Percentiles rank a stretch among this genome's conserved stretches.
Conservation (phyloP, 1,140 invertebrate genomes). For the Leptonema lineaticorne region DNA sequence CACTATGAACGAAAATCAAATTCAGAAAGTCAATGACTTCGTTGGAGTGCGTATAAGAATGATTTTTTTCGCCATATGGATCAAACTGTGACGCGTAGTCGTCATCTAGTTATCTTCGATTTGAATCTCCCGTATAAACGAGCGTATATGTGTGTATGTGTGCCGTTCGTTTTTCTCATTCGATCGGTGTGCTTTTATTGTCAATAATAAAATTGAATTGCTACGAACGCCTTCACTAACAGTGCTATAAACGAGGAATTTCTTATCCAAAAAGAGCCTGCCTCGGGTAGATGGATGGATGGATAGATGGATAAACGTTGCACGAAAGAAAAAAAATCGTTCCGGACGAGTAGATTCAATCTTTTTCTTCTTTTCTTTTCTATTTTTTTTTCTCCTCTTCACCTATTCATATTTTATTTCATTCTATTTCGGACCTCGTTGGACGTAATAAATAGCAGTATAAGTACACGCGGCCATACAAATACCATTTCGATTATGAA, state of each 20-base stretch:
- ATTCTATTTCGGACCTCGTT: not conserved
- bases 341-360: not conserved
- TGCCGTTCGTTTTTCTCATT: not conserved
- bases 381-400: no score
- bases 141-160: not conserved
- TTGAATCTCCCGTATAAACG: conserved; percentile 2
- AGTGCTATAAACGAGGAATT: conserved; percentile 9
- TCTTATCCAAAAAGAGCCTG: not conserved
- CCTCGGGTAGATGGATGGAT: not conserved
- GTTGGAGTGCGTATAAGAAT: not conserved
- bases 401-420: not conserved
- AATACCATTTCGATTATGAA: not conserved
- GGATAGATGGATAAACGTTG: no score
- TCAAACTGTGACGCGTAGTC: conserved; percentile 16
- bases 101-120: conserved; percentile 13
- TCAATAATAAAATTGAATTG: conserved; percentile 20
- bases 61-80: conserved; percentile 1
- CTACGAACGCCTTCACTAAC: not conserved
- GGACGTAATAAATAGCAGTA: not conserved
- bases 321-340: conserved; percentile 1
- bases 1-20: no score
- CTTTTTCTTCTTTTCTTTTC: not conserved
- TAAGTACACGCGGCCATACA: not conserved
- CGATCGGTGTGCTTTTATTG: conserved; percentile 4
- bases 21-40: no score